phyloP scores from a whole-genome alignment of 2,888 invertebrate species.

The Formica aserva region DNA sequence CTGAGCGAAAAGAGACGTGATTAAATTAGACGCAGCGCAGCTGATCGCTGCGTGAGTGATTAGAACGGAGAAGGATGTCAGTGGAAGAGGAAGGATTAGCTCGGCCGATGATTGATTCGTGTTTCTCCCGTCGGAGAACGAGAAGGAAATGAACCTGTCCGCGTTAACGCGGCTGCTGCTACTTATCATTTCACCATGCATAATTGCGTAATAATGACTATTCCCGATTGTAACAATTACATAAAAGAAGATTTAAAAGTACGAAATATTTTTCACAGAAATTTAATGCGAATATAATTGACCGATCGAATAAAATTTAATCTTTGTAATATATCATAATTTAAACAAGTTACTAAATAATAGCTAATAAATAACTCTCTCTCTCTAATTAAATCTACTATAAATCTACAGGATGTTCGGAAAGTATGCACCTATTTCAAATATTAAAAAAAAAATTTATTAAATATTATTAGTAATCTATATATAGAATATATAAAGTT shows the following conservation, averaged over 20 bases:
- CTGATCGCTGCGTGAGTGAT: slow-evolving; percentile 43
- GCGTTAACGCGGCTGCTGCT: slow-evolving; percentile 51
- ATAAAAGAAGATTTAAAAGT: slow-evolving; percentile 31
- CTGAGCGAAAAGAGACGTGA: slow-evolving; percentile 39
- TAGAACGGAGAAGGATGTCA: slow-evolving; percentile 46
- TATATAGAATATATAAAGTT: neutral
- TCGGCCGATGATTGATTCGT: slow-evolving; percentile 51
- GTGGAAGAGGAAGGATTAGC: slow-evolving; percentile 49
- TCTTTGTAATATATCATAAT: neutral
- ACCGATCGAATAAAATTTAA: slow-evolving; percentile 14
- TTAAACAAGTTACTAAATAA: slow-evolving; percentile 23
- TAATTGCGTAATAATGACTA: slow-evolving; percentile 45
- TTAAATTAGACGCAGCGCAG: slow-evolving; percentile 51
- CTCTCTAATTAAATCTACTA: neutral
- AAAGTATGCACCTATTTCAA: neutral
- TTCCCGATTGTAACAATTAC: slow-evolving; percentile 33
- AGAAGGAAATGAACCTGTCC: slow-evolving; percentile 56
- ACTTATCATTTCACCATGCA: slow-evolving; percentile 55
- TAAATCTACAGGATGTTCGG: neutral
- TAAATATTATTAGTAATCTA: neutral
- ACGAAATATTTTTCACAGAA: slow-evolving; percentile 12
- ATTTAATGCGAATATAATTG: slow-evolving; percentile 22
- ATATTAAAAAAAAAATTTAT: neutral
- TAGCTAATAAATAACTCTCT: neutral
- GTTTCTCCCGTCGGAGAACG: slow-evolving; percentile 41